Conservation (phyloP, 2,888 invertebrate species). For the Megalurothrips usitatus region DNA sequence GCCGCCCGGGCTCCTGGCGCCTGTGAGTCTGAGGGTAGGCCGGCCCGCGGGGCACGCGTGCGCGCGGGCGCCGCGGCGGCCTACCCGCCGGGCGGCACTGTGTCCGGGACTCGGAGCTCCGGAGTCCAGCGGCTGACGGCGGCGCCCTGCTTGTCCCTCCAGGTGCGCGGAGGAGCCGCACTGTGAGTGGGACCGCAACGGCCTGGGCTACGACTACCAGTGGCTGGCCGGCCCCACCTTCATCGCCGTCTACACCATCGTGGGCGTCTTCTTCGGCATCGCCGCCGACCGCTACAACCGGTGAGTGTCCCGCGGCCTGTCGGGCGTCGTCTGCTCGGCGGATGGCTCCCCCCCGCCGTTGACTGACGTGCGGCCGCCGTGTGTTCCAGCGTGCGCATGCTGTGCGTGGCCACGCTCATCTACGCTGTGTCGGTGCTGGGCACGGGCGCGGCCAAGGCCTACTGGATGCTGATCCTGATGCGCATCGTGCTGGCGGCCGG, state of each 20-base stretch:
- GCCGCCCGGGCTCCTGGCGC: not conserved
- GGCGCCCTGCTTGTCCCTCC: constrained; percentile 34
- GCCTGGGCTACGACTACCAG: constrained; percentile 87
- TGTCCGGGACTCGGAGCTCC: too few species aligned
- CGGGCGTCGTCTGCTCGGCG: too few species aligned
- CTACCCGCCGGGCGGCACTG: not conserved
- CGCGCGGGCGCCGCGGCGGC: not conserved
- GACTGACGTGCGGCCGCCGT: constrained; percentile 40
- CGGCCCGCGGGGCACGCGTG: not conserved
- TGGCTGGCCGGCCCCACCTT: constrained; percentile 88
- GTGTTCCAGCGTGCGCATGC: constrained; percentile 59
- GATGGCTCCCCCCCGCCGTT: not conserved
- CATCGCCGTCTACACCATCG: constrained; percentile 85
- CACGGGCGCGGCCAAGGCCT: constrained; percentile 78
- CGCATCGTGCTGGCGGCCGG: constrained; percentile 83
- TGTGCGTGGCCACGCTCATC: constrained; percentile 71
- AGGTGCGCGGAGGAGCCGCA: constrained; percentile 60
- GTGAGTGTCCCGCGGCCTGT: constrained; percentile 39
- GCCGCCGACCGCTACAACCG: constrained; percentile 66
- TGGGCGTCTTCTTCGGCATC: constrained; percentile 78
- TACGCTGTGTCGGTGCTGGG: constrained; percentile 78
- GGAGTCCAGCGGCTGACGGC: too few species aligned
- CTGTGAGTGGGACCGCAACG: constrained; percentile 92
- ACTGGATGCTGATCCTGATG: constrained; percentile 84
- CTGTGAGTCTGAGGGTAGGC: not conserved